These are phyloP conservation scores for Rhagoletis pomonella DNA, from an alignment of 1,140 invertebrate species.

Conservation along the genomic window DNA sequence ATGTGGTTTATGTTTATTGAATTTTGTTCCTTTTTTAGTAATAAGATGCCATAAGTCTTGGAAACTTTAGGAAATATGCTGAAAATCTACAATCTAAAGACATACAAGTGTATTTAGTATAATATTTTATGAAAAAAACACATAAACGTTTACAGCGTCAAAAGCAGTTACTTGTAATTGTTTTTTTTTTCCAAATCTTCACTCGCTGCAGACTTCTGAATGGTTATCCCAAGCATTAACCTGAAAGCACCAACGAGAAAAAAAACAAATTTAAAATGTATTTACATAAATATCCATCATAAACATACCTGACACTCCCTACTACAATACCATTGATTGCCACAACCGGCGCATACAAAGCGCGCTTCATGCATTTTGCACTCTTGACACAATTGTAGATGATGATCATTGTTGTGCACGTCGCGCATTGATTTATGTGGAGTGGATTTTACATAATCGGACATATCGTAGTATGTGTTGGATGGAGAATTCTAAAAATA, in stretches of 20 bases:
- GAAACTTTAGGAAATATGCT: conserved; percentile 38
- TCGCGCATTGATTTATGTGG: conserved; percentile 75
- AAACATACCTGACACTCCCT: conserved; percentile 85
- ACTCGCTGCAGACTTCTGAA: conserved; percentile 87
- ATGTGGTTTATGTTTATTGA: conserved; percentile 35
- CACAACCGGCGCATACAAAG: conserved; percentile 91
- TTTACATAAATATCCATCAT: neutral
- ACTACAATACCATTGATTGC: conserved; percentile 92
- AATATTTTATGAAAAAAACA: conserved; percentile 44
- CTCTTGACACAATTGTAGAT: conserved; percentile 85
- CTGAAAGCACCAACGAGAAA: conserved; percentile 76
- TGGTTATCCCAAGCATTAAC: conserved; percentile 89
- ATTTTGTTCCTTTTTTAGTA: conserved; percentile 21
- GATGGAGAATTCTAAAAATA: conserved; percentile 9
- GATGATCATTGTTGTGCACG: conserved; percentile 76
- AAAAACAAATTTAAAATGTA: neutral
- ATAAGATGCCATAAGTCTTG: conserved; percentile 36
- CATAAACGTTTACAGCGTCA: conserved; percentile 5
- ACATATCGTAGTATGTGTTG: conserved; percentile 74
- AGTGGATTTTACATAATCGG: conserved; percentile 35
- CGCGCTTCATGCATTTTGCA: conserved; percentile 85
- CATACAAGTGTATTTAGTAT: conserved; percentile 33
- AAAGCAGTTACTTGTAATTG: neutral
- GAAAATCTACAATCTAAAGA: conserved; percentile 40
- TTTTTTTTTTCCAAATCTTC: neutral